These are phyloP conservation scores for Invenusta paracnida DNA, from an alignment of 2,888 invertebrate genomes.

Conservation along the genomic window DNA sequence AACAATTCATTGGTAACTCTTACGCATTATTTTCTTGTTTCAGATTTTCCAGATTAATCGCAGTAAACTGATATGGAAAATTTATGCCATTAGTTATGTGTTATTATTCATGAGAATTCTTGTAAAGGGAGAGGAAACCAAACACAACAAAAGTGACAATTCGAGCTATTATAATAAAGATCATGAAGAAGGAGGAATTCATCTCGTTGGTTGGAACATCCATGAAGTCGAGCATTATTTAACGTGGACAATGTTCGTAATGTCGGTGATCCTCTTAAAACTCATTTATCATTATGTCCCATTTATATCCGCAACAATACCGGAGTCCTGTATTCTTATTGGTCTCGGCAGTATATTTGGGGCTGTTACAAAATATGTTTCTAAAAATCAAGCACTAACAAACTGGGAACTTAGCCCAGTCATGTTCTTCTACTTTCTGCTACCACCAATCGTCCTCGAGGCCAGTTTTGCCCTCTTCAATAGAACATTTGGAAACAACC, in stretches of 20 bases:
- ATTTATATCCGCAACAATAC: slow-evolving; percentile 24
- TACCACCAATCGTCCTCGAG: slow-evolving; percentile 65
- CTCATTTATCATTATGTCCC: slow-evolving; percentile 10
- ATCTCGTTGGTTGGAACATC: slow-evolving; percentile 36
- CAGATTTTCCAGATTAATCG: no score
- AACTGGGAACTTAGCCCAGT: slow-evolving; percentile 67
- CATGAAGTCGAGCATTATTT: slow-evolving; percentile 27
- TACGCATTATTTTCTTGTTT: no score
- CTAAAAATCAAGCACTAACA: neutral
- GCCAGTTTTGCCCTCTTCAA: slow-evolving; percentile 65
- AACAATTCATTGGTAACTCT: no score
- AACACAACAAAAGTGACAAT: neutral
- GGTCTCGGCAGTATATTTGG: slow-evolving; percentile 36
- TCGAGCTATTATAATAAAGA: neutral
- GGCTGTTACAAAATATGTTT: neutral
- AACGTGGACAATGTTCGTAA: slow-evolving; percentile 29
- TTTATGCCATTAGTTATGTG: no score
- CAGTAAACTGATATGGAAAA: no score
- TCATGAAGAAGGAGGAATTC: neutral
- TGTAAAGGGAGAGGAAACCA: neutral
- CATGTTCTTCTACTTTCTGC: slow-evolving; percentile 63
- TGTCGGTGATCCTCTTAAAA: slow-evolving; percentile 32
- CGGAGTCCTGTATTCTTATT: slow-evolving; percentile 35
- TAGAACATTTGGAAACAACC: slow-evolving; percentile 63
- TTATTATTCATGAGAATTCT: no score